Evolutionary conservation across 64 coral and sea anemone genomes (phyloP).

Genomic region (Stichodactyla helianthus): DNA sequence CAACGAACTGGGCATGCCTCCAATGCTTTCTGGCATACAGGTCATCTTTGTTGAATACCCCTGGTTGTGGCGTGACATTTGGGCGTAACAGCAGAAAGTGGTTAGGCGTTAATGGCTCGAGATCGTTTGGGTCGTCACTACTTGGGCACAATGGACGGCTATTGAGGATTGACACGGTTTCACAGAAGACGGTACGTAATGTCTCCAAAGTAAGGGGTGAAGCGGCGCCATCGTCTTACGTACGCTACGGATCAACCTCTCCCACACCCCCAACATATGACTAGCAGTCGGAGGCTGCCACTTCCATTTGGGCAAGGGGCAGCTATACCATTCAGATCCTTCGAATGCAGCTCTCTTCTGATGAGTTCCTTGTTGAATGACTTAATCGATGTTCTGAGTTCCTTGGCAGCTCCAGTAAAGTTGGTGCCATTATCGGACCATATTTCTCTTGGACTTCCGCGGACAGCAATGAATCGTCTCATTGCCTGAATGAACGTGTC

Average conservation of each 20-base stretch:
- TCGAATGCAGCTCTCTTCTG: not conserved
- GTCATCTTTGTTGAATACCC: constrained; percentile 16
- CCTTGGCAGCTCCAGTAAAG: constrained; percentile 17
- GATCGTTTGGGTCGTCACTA: constrained; percentile 31
- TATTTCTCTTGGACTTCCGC: constrained; percentile 6
- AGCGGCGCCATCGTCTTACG: not conserved
- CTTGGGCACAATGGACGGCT: constrained; percentile 19
- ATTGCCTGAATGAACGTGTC: constrained; percentile 26
- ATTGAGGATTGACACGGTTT: constrained; percentile 30
- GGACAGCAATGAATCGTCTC: constrained; percentile 15
- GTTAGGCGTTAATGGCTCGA: constrained; percentile 16
- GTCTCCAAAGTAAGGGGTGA: not conserved
- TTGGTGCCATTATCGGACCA: not conserved
- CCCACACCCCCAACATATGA: no score
- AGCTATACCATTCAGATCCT: not conserved
- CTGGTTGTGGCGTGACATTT: not conserved
- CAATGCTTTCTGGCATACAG: constrained; percentile 27
- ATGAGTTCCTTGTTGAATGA: not conserved
- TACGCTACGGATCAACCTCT: not conserved
- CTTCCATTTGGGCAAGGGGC: not conserved
- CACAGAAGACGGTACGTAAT: constrained; percentile 10
- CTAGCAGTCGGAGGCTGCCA: no score
- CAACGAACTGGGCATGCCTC: not conserved
- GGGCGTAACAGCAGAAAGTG: constrained; percentile 17
- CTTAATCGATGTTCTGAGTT: not conserved